These are phyloP conservation scores for Thelaira solivaga DNA, from an alignment of 2,888 invertebrate genomes.

Conservation along the genomic window DNA sequence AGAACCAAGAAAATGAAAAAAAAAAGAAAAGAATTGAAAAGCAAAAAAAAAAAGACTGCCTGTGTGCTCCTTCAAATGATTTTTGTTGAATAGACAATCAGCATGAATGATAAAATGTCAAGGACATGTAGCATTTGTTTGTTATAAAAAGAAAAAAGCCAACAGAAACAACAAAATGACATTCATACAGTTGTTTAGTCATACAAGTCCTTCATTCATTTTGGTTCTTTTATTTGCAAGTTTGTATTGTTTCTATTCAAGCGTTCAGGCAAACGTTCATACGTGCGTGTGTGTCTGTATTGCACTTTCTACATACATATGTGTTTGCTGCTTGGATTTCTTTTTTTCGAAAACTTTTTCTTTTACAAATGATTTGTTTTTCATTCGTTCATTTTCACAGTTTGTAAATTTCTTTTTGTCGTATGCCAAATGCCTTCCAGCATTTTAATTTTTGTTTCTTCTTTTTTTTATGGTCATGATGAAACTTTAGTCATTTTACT, in stretches of 20 bases:
- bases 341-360: no score
- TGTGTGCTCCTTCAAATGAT: not conserved
- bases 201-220: not conserved
- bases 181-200: not conserved
- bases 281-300: not conserved
- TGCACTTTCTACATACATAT: no score
- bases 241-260: constrained; percentile 8
- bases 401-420: no score
- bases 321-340: not conserved
- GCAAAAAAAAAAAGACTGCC: no score
- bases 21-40: no score
- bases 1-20: not conserved
- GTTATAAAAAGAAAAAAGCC: no score
- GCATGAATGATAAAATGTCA: constrained; percentile 46
- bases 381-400: no score
- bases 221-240: not conserved
- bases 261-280: not conserved
- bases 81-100: not conserved
- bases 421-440: no score
- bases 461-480: no score
- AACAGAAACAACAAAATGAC: not conserved
- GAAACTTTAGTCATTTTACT: no score
- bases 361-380: no score
- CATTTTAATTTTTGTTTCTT: no score
- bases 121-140: constrained; percentile 27